Evolutionary conservation across 1,140 invertebrate genomes (phyloP), one percentile per base, ranked within the genome.

Genomic region (Diorhabda carinulata): DNA sequence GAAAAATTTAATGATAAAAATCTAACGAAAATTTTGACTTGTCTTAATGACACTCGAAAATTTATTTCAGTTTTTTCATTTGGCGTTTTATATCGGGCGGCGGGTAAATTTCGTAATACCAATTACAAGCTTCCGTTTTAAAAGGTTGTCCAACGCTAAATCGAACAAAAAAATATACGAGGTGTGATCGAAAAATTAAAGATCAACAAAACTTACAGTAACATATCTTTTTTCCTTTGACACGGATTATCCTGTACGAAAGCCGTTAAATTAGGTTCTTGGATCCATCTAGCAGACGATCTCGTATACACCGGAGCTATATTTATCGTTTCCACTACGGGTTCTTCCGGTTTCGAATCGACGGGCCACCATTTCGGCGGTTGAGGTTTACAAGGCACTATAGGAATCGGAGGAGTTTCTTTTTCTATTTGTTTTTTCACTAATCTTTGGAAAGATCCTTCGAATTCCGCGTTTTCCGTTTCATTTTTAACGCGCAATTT

Each of bases 91-190:
- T 69, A 8, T 75, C 72, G 2, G 80, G 78, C 0, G 84, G 77
- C 0, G 84, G 84, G 71, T 84, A 85, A 64, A 83, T 80, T 64
- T 79, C 74, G 68, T 85, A 81, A 67, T 86, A 85, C 81, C 82
- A 85, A 64, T 81, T 84, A 74, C 83, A 83, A 2, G 83, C 83
- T 79, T 84, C 84, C 58, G 82, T 80, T 69, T 78, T 78, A 69
- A 82, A 86, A 6, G 83, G 81, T 52, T 79, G 79, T 2, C 84
- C 82, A 45, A 84, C 78, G 64, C 84, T 85, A 76, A n/a, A 52
- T 8, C 6, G n/a, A 52, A 8, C 47, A 52, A 8, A 52, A 52
- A 52, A 52, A 52, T 5, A 52, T 25, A 25, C 25, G 25, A 25
- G 25, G 25, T 25, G 25, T 25, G 25, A 25, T 25, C 25, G 25